Evolutionary conservation across 2,113 vertebrate genomes (phyloP).

Genomic region (Uria aalge): DNA sequence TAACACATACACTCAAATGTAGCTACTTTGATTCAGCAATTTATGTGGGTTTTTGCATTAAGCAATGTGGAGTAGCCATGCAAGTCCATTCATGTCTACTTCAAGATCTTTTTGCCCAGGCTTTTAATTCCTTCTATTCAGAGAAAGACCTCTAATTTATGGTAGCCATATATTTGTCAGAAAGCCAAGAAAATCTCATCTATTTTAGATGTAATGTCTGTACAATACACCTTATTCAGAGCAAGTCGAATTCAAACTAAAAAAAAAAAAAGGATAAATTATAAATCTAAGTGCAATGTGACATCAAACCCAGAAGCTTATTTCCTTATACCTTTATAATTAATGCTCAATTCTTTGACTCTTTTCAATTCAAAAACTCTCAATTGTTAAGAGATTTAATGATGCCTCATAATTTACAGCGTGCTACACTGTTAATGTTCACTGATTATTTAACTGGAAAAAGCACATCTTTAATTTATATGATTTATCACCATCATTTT

Average conservation of each 20-base stretch:
- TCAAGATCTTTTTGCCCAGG: background rate
- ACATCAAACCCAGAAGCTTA: background rate
- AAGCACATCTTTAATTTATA: background rate
- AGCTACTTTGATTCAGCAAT: background rate
- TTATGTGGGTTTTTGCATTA: background rate
- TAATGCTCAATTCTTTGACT: background rate
- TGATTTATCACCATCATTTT: background rate
- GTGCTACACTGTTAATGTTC: background rate
- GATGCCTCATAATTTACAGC: background rate
- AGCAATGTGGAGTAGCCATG: background rate
- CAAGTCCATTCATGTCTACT: background rate
- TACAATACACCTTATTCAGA: background rate
- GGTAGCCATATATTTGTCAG: background rate
- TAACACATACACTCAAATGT: accelerated
- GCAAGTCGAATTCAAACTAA: background rate
- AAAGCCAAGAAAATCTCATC: background rate
- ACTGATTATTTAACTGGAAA: conserved; percentile 7
- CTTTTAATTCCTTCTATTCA: background rate
- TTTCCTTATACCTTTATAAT: background rate
- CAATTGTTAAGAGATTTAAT: background rate
- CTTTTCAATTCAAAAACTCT: background rate
- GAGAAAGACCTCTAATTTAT: background rate
- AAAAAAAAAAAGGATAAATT: background rate
- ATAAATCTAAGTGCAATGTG: background rate
- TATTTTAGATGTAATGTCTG: background rate